Evolutionary conservation across 2,113 vertebrate species (phyloP).

Genomic region (Hepsetus odoe): DNA sequence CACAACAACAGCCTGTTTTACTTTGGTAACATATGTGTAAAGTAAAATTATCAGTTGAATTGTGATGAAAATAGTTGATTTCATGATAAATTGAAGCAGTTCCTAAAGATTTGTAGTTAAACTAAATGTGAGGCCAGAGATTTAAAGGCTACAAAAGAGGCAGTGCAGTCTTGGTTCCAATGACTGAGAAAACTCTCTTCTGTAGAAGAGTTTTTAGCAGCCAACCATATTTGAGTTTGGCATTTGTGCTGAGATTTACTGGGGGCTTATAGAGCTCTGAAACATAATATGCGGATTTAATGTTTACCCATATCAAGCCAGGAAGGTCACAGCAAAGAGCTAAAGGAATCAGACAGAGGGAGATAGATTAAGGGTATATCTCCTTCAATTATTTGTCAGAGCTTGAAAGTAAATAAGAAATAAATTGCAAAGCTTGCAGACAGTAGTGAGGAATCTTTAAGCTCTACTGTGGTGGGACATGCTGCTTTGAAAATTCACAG

Average conservation of each 20-base stretch:
- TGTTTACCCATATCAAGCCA: neutral
- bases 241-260: slow-evolving; percentile 31
- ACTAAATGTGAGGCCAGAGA: neutral
- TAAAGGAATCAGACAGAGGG: neutral
- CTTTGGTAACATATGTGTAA: too few relatives aligned
- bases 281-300: slow-evolving; percentile 19
- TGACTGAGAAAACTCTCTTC: neutral
- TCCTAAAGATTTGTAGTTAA: neutral
- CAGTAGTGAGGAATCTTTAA: neutral
- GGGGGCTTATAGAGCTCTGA: neutral
- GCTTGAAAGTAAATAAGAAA: slow-evolving; percentile 21
- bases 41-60: too few relatives aligned
- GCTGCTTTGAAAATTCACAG: neutral
- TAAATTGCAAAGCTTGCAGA: neutral
- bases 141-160: neutral
- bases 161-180: too few relatives aligned
- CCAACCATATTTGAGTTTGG: neutral
- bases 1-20: too few relatives aligned
- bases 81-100: neutral
- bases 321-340: slow-evolving; percentile 20
- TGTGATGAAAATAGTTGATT: neutral
- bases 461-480: neutral
- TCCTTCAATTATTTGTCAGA: neutral
- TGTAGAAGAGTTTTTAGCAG: neutral
- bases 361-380: slow-evolving; percentile 17